Conservation (phyloP, 2,113 vertebrate genomes). For the Asarcornis scutulata region DNA sequence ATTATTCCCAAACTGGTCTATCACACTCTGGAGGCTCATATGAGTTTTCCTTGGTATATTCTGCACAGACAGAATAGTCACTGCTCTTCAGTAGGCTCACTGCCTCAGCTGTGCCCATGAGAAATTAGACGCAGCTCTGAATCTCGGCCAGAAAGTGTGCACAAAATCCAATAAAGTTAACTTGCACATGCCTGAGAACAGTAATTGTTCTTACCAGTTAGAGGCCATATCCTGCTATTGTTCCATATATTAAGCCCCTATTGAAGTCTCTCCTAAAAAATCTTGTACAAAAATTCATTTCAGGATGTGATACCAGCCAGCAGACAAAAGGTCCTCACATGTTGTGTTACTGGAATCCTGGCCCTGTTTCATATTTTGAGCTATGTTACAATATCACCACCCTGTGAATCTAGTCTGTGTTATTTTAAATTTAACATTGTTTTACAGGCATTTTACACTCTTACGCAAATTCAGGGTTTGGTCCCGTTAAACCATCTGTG, state of each 20-base stretch:
- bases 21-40: background rate
- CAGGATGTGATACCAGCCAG: conserved; percentile 53
- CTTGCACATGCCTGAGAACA: conserved; percentile 40
- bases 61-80: background rate
- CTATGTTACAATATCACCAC: background rate
- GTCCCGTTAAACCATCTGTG: background rate
- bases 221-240: conserved; percentile 65
- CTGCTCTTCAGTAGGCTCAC: background rate
- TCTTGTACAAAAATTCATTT: conserved; percentile 33
- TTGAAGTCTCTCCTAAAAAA: conserved; percentile 50
- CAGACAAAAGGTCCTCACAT: conserved; percentile 45
- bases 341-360: conserved; percentile 44
- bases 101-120: conserved; percentile 28
- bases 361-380: background rate
- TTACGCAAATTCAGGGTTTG: background rate
- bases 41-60: conserved; percentile 20
- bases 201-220: conserved; percentile 50
- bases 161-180: conserved; percentile 47
- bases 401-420: background rate
- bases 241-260: conserved; percentile 31
- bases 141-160: conserved; percentile 52
- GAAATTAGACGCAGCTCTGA: conserved; percentile 42
- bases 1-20: background rate
- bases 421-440: conserved; percentile 38
- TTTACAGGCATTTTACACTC: background rate